Conservation (phyloP, 1,140 invertebrate species). For the Drosophila cardini region DNA sequence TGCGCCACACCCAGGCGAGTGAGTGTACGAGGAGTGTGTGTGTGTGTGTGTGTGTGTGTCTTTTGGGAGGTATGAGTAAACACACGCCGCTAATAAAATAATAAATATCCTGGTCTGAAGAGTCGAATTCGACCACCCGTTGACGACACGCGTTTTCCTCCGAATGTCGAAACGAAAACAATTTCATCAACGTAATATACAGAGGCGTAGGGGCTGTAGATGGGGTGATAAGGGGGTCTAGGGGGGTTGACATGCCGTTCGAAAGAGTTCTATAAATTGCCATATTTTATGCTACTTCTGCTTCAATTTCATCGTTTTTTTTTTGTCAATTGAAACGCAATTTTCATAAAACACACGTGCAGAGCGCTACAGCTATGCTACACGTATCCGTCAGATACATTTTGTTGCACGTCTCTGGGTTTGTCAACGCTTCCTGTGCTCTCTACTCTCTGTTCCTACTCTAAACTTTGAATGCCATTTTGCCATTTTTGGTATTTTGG, state of each 20-base stretch:
- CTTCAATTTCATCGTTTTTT: constrained; percentile 40
- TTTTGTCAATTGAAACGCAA: constrained; percentile 81
- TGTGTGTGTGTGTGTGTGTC: not conserved
- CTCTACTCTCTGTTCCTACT: constrained; percentile 7
- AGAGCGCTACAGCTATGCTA: constrained; percentile 15
- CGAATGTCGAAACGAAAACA: constrained; percentile 74
- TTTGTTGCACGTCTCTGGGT: constrained; percentile 37
- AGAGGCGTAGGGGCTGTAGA: constrained; percentile 12
- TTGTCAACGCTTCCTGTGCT: constrained; percentile 52
- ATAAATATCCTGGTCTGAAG: constrained; percentile 72
- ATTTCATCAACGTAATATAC: constrained; percentile 73
- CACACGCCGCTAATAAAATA: constrained; percentile 82
- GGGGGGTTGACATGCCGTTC: constrained; percentile 58
- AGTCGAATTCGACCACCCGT: constrained; percentile 20
- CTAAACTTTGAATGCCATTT: constrained; percentile 4
- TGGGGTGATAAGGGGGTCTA: not conserved
- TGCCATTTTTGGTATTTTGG: not conserved
- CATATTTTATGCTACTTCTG: constrained; percentile 73
- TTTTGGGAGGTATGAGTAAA: constrained; percentile 20
- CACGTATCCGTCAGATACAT: constrained; percentile 55
- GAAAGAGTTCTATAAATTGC: constrained; percentile 72
- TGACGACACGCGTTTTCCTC: constrained; percentile 38
- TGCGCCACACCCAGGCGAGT: constrained; percentile 62
- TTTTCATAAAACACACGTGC: constrained; percentile 81
- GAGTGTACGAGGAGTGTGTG: constrained; percentile 1